Percentiles rank a stretch among this genome's conserved stretches.
These are phyloP conservation scores for Auanema sp. DNA, from an alignment of 2,888 invertebrate genomes.

Conservation along the genomic window DNA sequence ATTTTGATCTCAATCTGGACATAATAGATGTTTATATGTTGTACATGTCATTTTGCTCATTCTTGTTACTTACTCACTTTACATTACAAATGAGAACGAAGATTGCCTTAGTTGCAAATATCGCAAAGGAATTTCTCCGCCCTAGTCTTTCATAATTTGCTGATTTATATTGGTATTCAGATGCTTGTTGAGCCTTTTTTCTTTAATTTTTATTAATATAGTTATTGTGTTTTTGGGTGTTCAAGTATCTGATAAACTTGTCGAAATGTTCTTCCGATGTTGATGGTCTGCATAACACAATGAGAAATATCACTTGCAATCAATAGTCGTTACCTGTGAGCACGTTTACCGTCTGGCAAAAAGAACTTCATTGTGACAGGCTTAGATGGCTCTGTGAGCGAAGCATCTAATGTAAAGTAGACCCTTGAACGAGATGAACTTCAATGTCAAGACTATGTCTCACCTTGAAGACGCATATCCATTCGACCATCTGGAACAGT, in stretches of 20 bases:
- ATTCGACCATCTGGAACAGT: conserved; percentile 17
- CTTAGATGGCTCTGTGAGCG: conserved; percentile 7
- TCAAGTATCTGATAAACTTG: conserved; percentile 3
- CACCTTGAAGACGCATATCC: conserved; percentile 18
- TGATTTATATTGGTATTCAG: conserved; percentile 1
- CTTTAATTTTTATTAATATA: conserved; percentile 3
- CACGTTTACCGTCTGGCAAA: conserved; percentile 16
- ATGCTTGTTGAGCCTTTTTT: conserved; percentile 2
- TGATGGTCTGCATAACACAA: not conserved
- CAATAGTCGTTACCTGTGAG: conserved; percentile 13
- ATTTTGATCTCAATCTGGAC: no score
- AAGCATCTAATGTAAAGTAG: conserved; percentile 18
- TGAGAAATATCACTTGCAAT: not conserved
- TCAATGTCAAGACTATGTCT: no score
- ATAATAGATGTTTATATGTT: no score
- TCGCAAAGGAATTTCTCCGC: not conserved
- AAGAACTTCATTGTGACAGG: conserved; percentile 20
- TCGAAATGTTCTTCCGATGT: conserved; percentile 2
- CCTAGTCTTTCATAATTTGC: not conserved
- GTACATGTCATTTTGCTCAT: no score
- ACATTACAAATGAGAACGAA: no score
- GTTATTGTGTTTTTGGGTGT: conserved; percentile 1
- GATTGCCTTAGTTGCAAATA: no score
- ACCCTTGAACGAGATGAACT: conserved; percentile 7
- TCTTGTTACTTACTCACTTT: no score